Percentiles rank a stretch among this genome's conserved stretches.
Evolutionary conservation across 2,797 vertebrate species (phyloP).

Genomic region (Sebastes kiyomatsui): DNA sequence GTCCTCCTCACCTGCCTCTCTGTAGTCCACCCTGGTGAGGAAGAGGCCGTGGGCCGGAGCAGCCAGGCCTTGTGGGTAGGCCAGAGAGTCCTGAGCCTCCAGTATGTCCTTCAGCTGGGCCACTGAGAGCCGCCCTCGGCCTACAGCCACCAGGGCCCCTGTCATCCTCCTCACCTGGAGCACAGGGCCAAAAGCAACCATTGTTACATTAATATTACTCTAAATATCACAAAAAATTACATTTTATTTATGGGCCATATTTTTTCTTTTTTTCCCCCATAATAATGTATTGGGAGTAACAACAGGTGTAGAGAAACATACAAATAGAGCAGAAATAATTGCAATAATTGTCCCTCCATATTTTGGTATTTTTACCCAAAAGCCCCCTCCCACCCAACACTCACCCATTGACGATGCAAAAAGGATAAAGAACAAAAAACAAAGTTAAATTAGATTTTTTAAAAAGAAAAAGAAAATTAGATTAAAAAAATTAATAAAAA

Average conservation of each 20-base stretch:
- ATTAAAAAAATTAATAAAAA: accelerated
- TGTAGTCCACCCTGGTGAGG: slow-evolving; percentile 87
- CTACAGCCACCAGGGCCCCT: slow-evolving; percentile 89
- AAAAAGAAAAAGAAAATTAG: no score
- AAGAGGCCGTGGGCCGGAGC: slow-evolving; percentile 90
- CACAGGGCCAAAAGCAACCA: not conserved
- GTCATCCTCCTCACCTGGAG: slow-evolving; percentile 91
- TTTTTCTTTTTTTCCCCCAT: not conserved
- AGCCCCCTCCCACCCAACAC: no score
- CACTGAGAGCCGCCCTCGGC: slow-evolving; percentile 79
- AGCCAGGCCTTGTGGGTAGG: slow-evolving; percentile 72
- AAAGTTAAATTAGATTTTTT: no score
- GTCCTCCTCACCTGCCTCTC: slow-evolving; percentile 57
- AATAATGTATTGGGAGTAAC: no score
- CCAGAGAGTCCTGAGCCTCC: slow-evolving; percentile 79
- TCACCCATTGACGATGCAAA: no score
- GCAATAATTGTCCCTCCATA: no score
- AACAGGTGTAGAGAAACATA: no score
- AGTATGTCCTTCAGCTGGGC: slow-evolving; percentile 80
- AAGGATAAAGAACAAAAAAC: no score
- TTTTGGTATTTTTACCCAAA: no score
- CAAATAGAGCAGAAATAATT: no score
- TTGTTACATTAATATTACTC: not conserved
- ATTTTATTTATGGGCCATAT: not conserved
- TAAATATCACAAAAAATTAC: not conserved